Conservation (phyloP, 1,140 invertebrate genomes). For the Drosophila orosa region DNA sequence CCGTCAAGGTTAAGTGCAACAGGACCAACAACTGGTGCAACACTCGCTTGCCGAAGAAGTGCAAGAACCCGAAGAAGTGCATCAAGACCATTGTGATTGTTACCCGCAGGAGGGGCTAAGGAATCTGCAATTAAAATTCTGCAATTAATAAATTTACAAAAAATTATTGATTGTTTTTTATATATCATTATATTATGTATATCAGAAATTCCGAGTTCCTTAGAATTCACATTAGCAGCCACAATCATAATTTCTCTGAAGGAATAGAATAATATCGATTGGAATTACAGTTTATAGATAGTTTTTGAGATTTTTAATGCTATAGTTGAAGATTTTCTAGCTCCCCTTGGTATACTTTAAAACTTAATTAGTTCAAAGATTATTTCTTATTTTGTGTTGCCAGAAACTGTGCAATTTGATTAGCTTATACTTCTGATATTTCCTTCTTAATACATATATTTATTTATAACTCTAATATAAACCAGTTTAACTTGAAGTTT, state of each 20-base stretch:
- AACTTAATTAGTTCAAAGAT: not conserved
- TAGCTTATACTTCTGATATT: not conserved
- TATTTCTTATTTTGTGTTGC: not conserved
- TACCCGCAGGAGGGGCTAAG: conserved; percentile 6
- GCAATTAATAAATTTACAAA: not conserved
- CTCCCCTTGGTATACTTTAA: not conserved
- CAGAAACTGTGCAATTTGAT: not conserved
- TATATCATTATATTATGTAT: too few species aligned
- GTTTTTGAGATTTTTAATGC: not conserved
- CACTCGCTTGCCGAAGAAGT: too few species aligned
- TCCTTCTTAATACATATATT: not conserved
- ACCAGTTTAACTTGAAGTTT: not conserved
- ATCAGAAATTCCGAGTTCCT: too few species aligned
- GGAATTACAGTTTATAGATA: not conserved
- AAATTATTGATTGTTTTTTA: not conserved
- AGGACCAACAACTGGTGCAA: too few species aligned
- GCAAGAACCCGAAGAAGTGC: conserved; percentile 21
- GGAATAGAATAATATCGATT: too few species aligned
- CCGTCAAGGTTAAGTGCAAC: too few species aligned
- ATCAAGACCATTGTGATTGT: conserved; percentile 19
- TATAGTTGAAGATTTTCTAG: too few species aligned
- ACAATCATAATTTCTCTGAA: conserved; percentile 72
- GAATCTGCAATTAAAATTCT: not conserved
- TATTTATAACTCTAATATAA: not conserved
- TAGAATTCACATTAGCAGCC: conserved; percentile 57